phyloP scores from a whole-genome alignment of 2,888 invertebrate species.

The Dexiosoma caninum region DNA sequence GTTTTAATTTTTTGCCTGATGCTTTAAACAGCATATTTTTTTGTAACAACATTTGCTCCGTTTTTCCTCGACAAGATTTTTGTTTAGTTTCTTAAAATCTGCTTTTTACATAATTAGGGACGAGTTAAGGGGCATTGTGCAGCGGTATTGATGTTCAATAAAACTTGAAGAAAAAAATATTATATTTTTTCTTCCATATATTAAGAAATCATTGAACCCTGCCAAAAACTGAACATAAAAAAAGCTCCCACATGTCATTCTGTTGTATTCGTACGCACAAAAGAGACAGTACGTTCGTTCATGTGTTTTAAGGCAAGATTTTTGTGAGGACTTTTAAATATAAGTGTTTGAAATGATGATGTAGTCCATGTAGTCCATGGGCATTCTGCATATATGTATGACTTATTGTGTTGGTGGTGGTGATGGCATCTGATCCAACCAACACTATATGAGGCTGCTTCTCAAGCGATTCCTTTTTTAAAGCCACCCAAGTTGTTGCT shows the following conservation, averaged over 20 bases:
- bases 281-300: not conserved
- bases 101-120: not conserved
- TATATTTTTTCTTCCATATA: constrained; percentile 16
- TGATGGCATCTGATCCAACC: not conserved
- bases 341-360: constrained; percentile 21
- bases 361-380: constrained; percentile 8
- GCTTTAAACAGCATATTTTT: constrained; percentile 20
- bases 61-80: not conserved
- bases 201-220: constrained; percentile 58
- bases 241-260: constrained; percentile 52
- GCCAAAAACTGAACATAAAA: not conserved
- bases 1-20: constrained; percentile 4
- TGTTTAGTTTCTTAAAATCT: constrained; percentile 13
- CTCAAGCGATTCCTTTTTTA: constrained; percentile 31
- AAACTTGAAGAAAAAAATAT: constrained; percentile 23
- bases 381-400: not conserved
- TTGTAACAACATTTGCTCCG: constrained; percentile 6
- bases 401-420: not conserved
- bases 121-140: not conserved
- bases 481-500: constrained; percentile 53
- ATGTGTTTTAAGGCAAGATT: not conserved
- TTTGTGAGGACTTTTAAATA: constrained; percentile 10
- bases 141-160: constrained; percentile 41
- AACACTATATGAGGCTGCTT: constrained; percentile 19
- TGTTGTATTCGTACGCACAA: not conserved